Percentiles rank a stretch among this genome's conserved stretches.
phyloP scores from a whole-genome alignment of 2,888 invertebrate genomes.

The Drosophila demipolita region DNA sequence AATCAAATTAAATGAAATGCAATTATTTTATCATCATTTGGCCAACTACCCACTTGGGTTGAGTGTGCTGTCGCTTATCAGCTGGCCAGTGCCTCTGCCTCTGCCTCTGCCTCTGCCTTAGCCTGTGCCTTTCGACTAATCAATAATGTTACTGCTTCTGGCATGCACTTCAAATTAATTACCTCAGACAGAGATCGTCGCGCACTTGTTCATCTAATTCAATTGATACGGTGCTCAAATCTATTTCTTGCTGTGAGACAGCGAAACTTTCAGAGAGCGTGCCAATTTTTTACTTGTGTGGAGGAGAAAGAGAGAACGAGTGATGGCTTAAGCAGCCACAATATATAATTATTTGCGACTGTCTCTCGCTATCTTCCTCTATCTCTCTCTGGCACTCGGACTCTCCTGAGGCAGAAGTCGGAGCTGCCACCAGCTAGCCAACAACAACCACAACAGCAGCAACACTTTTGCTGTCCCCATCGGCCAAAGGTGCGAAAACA shows the following conservation, averaged over 20 bases:
- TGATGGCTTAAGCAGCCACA: neutral
- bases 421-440: conserved; percentile 41
- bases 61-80: conserved; percentile 71
- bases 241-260: conserved; percentile 37
- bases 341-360: conserved; percentile 49
- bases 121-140: conserved; percentile 46
- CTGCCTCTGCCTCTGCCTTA: neutral
- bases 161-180: conserved; percentile 61
- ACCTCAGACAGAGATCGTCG: conserved; percentile 42
- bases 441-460: conserved; percentile 20
- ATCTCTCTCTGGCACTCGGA: conserved; percentile 1
- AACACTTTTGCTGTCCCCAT: conserved; percentile 23
- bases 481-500: conserved; percentile 61
- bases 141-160: conserved; percentile 50
- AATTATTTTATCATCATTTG: conserved; percentile 76
- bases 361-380: neutral
- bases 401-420: conserved; percentile 19
- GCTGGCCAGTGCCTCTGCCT: conserved; percentile 17
- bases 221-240: conserved; percentile 51
- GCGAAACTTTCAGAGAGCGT: conserved; percentile 21
- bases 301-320: neutral
- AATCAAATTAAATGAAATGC: conserved; percentile 78
- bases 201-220: conserved; percentile 49
- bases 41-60: conserved; percentile 73
- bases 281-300: conserved; percentile 1